These are phyloP conservation scores for Lasius platythorax DNA, from an alignment of 2,888 invertebrate genomes.

Conservation along the genomic window DNA sequence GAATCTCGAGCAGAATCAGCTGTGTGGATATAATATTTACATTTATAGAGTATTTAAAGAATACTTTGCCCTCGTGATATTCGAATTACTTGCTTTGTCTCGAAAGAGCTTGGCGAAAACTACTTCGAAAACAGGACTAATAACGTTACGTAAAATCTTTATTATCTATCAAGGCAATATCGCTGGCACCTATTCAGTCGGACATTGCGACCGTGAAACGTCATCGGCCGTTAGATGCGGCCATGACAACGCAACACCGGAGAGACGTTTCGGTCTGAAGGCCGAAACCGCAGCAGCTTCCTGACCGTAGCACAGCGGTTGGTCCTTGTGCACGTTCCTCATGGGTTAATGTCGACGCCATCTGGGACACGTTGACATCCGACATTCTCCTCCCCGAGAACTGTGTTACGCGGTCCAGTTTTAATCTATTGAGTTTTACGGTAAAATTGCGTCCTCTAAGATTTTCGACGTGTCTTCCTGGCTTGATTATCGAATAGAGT, in stretches of 20 bases:
- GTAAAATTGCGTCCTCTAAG: constrained; percentile 56
- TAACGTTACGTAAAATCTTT: not conserved
- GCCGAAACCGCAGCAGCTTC: constrained; percentile 69
- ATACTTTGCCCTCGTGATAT: not conserved
- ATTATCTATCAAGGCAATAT: not conserved
- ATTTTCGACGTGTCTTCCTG: constrained; percentile 28
- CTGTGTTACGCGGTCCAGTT: constrained; percentile 53
- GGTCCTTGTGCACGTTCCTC: constrained; percentile 64
- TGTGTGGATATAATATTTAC: not conserved
- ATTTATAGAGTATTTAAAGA: not conserved
- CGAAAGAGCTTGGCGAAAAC: not conserved
- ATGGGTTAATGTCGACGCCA: constrained; percentile 71
- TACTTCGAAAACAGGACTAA: not conserved
- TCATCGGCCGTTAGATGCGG: constrained; percentile 15
- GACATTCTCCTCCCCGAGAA: constrained; percentile 56
- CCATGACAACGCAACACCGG: not conserved
- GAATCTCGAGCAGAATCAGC: not conserved
- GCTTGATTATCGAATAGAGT: constrained; percentile 49
- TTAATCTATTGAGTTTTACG: constrained; percentile 69
- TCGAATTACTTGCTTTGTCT: not conserved
- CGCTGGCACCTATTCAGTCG: not conserved
- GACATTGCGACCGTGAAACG: constrained; percentile 30
- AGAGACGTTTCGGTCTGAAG: constrained; percentile 57
- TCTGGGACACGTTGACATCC: constrained; percentile 74
- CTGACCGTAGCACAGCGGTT: constrained; percentile 66